Evolutionary conservation across 2,888 invertebrate genomes (phyloP), one percentile per base, ranked within the genome.

Genomic region (Tubulanus polymorphus): DNA sequence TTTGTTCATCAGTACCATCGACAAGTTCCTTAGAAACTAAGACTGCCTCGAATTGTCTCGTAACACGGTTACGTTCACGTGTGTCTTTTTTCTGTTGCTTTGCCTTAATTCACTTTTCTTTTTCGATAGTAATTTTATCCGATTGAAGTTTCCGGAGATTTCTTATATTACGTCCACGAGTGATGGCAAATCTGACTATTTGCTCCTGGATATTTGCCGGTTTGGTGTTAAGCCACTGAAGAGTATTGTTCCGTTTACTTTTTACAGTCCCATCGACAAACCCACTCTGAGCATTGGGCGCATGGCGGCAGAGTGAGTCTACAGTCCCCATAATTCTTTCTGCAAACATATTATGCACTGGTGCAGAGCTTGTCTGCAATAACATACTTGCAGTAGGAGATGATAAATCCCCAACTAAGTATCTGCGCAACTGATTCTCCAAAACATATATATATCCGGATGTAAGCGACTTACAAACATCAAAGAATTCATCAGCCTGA

Each of bases 231-330:
- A 53, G 28, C 53, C 53, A 53, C 5, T 48, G 28, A 8, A 53
- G 5, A 3, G 53, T 26, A 2, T 48, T 8, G 30, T 48, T 53
- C 25, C 18, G 25, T 18, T 23, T 50, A n/a, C 28, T 28, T 27
- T 53, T 53, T 10, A 53, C 48, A 29, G 46, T 53, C 3, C 47
- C n/a, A 6, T 53, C 53, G 3, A 53, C 18, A 30, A 48, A 53
- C 8, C 28, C 27, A 3, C 15, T 15, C 2, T n/a, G 6, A 2
- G 53, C 53, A 27, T 53, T 53, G 27, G 53, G 48, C 3, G 48
- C 53, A 8, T 47, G 18, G 3, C 35, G 35, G n/a, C 10, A 32
- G 10, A 12, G 35, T 12, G 10, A n/a, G 35, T 32, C 35, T 12
- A n/a, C n/a, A 12, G n/a, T 12, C 35, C n/a, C 35, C n/a, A 32